Evolutionary conservation across 2,113 vertebrate species (phyloP).

Genomic region (Raphicerus campestris): DNA sequence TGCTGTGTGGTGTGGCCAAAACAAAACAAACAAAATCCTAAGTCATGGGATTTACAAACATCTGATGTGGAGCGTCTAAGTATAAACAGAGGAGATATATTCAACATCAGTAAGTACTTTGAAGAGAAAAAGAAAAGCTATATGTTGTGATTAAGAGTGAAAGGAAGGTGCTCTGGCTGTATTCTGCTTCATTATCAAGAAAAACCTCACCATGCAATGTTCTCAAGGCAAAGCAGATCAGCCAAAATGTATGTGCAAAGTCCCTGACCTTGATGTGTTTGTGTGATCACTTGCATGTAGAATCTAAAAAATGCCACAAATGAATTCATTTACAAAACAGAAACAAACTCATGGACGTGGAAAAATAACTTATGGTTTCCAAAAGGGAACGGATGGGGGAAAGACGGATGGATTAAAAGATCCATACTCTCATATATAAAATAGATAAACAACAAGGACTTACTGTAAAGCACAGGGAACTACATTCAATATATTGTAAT

Average conservation of each 20-base stretch:
- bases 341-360: background rate
- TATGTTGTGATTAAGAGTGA: background rate
- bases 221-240: background rate
- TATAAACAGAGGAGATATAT: background rate
- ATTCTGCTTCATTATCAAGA: background rate
- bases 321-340: background rate
- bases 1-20: background rate
- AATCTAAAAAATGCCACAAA: background rate
- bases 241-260: background rate
- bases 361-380: background rate
- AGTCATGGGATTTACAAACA: background rate
- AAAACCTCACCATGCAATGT: background rate
- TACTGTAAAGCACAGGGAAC: background rate
- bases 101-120: background rate
- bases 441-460: background rate
- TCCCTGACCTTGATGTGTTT: background rate
- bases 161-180: background rate
- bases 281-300: background rate
- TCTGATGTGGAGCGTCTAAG: background rate
- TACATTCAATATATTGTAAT: background rate
- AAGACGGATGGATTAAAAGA: background rate
- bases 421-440: background rate
- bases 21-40: background rate
- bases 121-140: background rate
- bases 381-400: background rate